Percentiles rank a stretch among this genome's conserved stretches.
Evolutionary conservation across 2,888 invertebrate genomes (phyloP).

Genomic region (Dilophus febrilis): DNA sequence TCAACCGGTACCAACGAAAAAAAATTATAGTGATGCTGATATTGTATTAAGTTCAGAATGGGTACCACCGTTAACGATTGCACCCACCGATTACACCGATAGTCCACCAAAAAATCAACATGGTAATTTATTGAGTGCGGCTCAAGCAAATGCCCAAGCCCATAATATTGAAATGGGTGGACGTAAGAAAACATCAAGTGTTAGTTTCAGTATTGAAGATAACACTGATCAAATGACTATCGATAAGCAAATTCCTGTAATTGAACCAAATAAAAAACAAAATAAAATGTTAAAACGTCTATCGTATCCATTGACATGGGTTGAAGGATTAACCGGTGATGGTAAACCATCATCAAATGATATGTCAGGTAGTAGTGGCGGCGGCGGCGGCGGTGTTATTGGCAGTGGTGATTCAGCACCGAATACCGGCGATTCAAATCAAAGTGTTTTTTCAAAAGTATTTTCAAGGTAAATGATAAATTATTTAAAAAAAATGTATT

Average conservation of each 20-base stretch:
- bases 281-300: slow-evolving; percentile 74
- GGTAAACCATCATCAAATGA: slow-evolving; percentile 26
- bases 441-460: slow-evolving; percentile 77
- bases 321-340: slow-evolving; percentile 73
- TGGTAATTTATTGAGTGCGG: slow-evolving; percentile 14
- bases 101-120: slow-evolving; percentile 22
- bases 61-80: slow-evolving; percentile 70
- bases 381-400: background rate
- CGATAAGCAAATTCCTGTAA: too few relatives aligned
- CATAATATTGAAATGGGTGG: slow-evolving; percentile 26
- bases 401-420: slow-evolving; percentile 24
- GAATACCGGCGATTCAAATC: slow-evolving; percentile 36
- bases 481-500: background rate
- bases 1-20: slow-evolving; percentile 38
- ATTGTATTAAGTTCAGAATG: slow-evolving; percentile 74
- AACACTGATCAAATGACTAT: slow-evolving; percentile 22
- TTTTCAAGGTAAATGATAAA: slow-evolving; percentile 56
- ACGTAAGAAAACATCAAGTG: slow-evolving; percentile 52
- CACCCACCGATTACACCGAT: slow-evolving; percentile 49
- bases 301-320: slow-evolving; percentile 82
- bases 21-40: slow-evolving; percentile 72
- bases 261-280: slow-evolving; percentile 43
- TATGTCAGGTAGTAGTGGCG: background rate
- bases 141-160: slow-evolving; percentile 10
- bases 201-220: slow-evolving; percentile 53